Percentiles rank a stretch among this genome's conserved stretches.
phyloP scores from a whole-genome alignment of 2,113 vertebrate species.

The Dicaeum eximium region DNA sequence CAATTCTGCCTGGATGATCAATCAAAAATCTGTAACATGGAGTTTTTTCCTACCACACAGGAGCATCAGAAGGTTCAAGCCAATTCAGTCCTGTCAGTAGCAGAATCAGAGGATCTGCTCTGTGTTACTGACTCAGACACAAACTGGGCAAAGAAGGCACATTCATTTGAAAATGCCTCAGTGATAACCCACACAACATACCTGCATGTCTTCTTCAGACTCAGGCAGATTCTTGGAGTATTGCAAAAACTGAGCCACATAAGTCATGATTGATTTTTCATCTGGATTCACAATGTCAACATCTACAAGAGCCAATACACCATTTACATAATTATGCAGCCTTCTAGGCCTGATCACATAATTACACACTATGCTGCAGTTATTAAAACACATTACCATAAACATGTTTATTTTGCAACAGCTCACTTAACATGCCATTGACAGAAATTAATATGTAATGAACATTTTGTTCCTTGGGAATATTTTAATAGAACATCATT shows the following conservation, averaged over 20 bases:
- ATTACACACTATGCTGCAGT: slow-evolving; percentile 2
- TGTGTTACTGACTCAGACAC: not conserved
- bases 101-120: not conserved
- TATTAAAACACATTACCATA: slow-evolving; percentile 32
- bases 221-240: slow-evolving; percentile 80
- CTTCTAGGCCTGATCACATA: slow-evolving; percentile 24
- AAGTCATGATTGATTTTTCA: slow-evolving; percentile 98
- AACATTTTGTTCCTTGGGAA: not conserved
- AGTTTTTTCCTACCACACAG: not conserved
- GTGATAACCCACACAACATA: slow-evolving; percentile 33
- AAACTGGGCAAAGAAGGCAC: not conserved
- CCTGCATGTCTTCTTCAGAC: slow-evolving; percentile 75
- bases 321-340: slow-evolving; percentile 19
- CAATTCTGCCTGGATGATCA: not conserved
- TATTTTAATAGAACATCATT: not conserved
- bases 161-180: not conserved
- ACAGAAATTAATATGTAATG: slow-evolving; percentile 12
- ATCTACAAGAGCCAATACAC: slow-evolving; percentile 73
- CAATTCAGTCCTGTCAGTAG: not conserved
- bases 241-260: slow-evolving; percentile 93
- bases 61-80: not conserved
- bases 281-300: slow-evolving; percentile 88
- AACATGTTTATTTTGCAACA: slow-evolving; percentile 41
- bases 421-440: not conserved
- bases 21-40: not conserved